Conservation (phyloP, 2,797 vertebrate genomes). For the Myotis findleyi region DNA sequence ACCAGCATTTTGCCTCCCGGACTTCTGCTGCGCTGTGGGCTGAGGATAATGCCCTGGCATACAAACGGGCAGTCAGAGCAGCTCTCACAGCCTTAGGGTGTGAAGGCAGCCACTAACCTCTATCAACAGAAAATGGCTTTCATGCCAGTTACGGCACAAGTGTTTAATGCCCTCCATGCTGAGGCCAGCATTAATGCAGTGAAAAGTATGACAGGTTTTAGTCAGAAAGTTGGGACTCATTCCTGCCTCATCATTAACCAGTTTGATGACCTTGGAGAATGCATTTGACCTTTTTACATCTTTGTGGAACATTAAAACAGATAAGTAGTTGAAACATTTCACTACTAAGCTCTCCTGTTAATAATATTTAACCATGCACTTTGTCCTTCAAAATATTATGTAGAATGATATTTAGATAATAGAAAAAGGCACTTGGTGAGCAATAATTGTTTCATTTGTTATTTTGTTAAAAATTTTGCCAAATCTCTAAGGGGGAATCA, state of each 20-base stretch:
- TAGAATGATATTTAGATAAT: not conserved
- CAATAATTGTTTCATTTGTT: not conserved
- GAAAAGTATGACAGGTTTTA: not conserved
- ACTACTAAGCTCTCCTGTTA: not conserved
- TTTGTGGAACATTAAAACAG: conserved; percentile 51
- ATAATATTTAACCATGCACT: not conserved
- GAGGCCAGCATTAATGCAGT: not conserved
- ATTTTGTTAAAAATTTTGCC: conserved; percentile 16
- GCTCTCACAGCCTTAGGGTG: not conserved
- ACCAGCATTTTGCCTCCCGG: not conserved
- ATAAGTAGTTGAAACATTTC: conserved; percentile 18
- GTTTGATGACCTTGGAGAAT: conserved; percentile 50
- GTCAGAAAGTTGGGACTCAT: not conserved
- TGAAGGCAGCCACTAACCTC: not conserved
- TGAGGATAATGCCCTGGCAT: not conserved
- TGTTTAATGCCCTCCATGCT: not conserved
- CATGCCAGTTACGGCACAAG: not conserved
- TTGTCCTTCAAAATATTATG: conserved; percentile 16
- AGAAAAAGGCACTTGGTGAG: conserved; percentile 12
- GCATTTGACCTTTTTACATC: conserved; percentile 14
- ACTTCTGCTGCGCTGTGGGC: not conserved
- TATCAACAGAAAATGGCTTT: not conserved
- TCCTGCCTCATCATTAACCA: not conserved
- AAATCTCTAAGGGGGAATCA: not conserved
- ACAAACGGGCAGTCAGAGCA: not conserved